Evolutionary conservation across 2,888 invertebrate genomes (phyloP).

Genomic region (Pterostichus madidus): DNA sequence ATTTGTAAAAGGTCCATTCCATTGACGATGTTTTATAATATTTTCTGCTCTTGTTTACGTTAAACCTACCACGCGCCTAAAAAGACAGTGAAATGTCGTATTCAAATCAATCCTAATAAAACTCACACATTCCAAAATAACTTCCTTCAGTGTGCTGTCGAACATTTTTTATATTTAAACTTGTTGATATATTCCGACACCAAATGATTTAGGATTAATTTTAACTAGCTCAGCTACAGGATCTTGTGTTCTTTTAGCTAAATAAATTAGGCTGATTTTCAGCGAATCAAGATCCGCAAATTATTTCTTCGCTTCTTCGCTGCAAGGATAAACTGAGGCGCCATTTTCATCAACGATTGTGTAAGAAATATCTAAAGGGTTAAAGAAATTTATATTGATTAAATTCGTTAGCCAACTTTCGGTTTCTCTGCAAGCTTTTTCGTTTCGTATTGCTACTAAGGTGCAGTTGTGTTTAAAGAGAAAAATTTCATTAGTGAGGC

Average conservation of each 20-base stretch:
- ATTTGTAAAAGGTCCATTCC: conserved; percentile 85
- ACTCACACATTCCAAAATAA: conserved; percentile 94
- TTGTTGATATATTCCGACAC: conserved; percentile 97
- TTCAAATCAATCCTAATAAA: conserved; percentile 96
- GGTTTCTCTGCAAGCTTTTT: conserved; percentile 93
- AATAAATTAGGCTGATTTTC: conserved; percentile 86
- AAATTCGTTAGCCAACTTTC: conserved; percentile 85
- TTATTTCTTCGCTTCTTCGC: conserved; percentile 90
- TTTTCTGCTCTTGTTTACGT: conserved; percentile 87
- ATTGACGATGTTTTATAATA: conserved; percentile 86
- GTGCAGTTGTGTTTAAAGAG: too few species aligned
- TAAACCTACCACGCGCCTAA: conserved; percentile 91
- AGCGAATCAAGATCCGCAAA: conserved; percentile 91
- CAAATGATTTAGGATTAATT: conserved; percentile 94
- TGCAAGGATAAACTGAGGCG: conserved; percentile 95
- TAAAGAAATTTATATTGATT: conserved; percentile 80
- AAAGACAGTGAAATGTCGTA: conserved; percentile 88
- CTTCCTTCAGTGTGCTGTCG: conserved; percentile 85
- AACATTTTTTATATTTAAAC: conserved; percentile 90
- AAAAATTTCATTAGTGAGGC: too few species aligned
- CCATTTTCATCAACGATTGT: conserved; percentile 95
- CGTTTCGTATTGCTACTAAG: conserved; percentile 94
- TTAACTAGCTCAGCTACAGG: conserved; percentile 95
- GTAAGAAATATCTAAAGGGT: conserved; percentile 82
- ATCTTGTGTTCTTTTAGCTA: conserved; percentile 93